A percentile compares a stretch with the other conserved stretches of the same genome.
phyloP scores from a whole-genome alignment of 2,113 vertebrate genomes.

The Reinhardtius hippoglossoides region DNA sequence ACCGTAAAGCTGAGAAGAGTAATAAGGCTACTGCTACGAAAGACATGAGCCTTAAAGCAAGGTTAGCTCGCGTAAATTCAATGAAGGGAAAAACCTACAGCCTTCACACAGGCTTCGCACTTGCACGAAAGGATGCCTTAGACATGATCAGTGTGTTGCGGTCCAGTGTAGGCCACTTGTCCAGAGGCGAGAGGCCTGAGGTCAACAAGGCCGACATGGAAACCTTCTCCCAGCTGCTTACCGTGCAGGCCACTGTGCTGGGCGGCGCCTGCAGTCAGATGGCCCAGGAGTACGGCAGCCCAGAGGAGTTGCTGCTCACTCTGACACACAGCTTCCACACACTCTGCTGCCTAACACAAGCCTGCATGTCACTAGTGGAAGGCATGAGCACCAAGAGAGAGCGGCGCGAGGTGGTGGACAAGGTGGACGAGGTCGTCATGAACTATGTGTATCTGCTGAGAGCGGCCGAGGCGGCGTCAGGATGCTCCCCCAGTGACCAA shows the following conservation, averaged over 20 bases:
- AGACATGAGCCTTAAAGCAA: constrained; percentile 84
- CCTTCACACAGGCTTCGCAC: constrained; percentile 90
- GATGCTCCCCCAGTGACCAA: constrained; percentile 85
- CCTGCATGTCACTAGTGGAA: constrained; percentile 94
- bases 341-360: constrained; percentile 93
- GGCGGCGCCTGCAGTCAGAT: constrained; percentile 92
- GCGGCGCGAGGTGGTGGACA: constrained; percentile 87
- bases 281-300: constrained; percentile 89
- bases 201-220: constrained; percentile 83
- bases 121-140: constrained; percentile 92
- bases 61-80: constrained; percentile 83
- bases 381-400: constrained; percentile 86
- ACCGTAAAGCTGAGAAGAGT: constrained; percentile 61
- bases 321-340: constrained; percentile 96
- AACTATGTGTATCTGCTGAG: constrained; percentile 92
- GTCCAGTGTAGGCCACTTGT: constrained; percentile 80
- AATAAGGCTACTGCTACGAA: constrained; percentile 73
- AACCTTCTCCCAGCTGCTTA: constrained; percentile 89
- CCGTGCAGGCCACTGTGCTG: constrained; percentile 90
- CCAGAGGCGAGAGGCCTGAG: constrained; percentile 59
- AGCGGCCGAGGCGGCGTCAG: constrained; percentile 88
- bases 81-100: constrained; percentile 91
- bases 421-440: constrained; percentile 90
- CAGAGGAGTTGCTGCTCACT: constrained; percentile 92
- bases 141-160: constrained; percentile 90